Base-by-base conservation (phyloP, 2,113 vertebrate genomes). In the Clarias batrachus region DNA sequence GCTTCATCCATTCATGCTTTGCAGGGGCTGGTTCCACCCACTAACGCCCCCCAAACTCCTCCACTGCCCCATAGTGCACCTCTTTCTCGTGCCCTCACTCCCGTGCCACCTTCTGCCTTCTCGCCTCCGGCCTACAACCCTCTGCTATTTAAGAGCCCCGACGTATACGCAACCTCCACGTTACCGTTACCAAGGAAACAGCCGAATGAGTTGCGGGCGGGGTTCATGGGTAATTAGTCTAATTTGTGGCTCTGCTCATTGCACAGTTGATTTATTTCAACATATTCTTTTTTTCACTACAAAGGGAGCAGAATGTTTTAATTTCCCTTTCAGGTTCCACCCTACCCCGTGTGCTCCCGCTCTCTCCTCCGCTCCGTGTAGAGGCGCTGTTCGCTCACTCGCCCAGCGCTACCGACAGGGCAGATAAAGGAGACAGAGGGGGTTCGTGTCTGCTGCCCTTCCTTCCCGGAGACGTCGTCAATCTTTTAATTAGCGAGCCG, bases 401-500 rank as follows among this genome's bases (percentile, higher is more conserved):
- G 25, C 92, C 94, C 25, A 91, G 88, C 71, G 84, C 87, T 3
- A 78, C 80, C 0, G 93, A 93, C 60, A 90, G 85, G 1, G 59
- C 89, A 65, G 90, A 91, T 81, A 87, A 88, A 6, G 91, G 89
- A 23, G 79, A 82, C 0, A 74, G 85, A 0, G 91, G 81, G 3
- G 92, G 89, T 54, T 88, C 94, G n/a, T 95, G 94, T 77, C 92
- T 97, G 63, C 94, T 97, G 57, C 92, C 94, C 90, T 96, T 97
- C 87, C 91, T 93, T 57, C 93, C 95, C 8, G 95, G 95, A 19
- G 96, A 97, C 87, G 71, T 85, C 87, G 94, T 97, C 54, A 88
- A 90, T 84, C 91, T 97, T 88, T 92, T 97, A 79, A 96, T 97
- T 89, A 95, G 96, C 14, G 96, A 96, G 89, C 93, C 95, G 30